Conservation (phyloP, 64 coral and sea anemone genomes). For the Acropora tenuis region DNA sequence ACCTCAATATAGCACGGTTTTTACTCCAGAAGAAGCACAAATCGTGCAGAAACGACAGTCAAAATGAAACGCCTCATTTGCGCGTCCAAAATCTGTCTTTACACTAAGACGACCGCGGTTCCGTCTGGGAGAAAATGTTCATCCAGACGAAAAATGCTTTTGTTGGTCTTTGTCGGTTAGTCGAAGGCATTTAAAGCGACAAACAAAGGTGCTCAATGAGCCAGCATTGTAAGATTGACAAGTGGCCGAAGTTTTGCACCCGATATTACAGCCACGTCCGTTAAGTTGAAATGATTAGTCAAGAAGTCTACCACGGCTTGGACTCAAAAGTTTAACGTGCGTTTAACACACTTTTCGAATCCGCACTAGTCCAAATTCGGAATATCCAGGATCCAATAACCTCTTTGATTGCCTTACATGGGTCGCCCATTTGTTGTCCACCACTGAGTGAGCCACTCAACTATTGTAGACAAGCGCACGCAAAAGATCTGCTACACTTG, state of each 20-base stretch:
- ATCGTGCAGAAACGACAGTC: not conserved
- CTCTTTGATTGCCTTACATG: not conserved
- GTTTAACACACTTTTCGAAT: not conserved
- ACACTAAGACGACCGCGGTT: not conserved
- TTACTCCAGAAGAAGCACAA: not conserved
- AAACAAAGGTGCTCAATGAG: not conserved
- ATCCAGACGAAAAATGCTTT: not conserved
- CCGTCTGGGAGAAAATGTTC: not conserved
- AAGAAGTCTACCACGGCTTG: not conserved
- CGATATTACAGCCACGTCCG: not conserved
- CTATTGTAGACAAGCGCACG: not conserved
- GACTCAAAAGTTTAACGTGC: not conserved
- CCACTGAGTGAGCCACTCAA: not conserved
- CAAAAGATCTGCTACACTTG: not conserved
- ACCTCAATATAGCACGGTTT: not conserved
- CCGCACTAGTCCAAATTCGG: not conserved
- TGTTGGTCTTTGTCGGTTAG: not conserved
- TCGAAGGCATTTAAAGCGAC: not conserved
- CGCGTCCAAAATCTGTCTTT: not conserved
- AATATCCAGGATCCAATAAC: not conserved
- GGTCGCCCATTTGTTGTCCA: not conserved
- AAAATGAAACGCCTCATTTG: not conserved
- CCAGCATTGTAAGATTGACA: not conserved
- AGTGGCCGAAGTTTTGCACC: not conserved
- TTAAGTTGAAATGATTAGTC: not conserved